Conservation (phyloP, 1,140 invertebrate genomes). For the Drosophila repleta region DNA sequence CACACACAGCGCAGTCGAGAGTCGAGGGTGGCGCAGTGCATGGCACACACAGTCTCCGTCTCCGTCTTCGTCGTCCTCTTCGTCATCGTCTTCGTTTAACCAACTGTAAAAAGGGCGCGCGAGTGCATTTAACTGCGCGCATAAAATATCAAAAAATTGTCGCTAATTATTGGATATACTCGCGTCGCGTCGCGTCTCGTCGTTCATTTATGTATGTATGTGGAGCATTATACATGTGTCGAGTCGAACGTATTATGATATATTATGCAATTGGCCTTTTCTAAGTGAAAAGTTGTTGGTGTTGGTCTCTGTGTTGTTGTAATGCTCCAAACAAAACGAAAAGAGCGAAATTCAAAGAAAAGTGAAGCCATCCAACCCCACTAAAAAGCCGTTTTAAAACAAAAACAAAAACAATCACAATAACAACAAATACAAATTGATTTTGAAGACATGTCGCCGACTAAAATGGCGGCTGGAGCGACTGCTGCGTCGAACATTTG, state of each 20-base stretch:
- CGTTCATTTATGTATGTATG: constrained; percentile 15
- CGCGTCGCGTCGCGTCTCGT: no score
- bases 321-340: constrained; percentile 30
- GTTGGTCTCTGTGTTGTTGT: no score
- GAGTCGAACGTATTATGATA: constrained; percentile 6
- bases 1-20: constrained; percentile 35
- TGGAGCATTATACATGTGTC: constrained; percentile 22
- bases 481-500: constrained; percentile 42
- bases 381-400: constrained; percentile 63
- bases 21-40: constrained; percentile 58
- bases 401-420: constrained; percentile 28
- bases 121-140: constrained; percentile 49
- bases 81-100: constrained; percentile 26
- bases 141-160: constrained; percentile 3
- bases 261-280: constrained; percentile 45
- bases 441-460: constrained; percentile 45
- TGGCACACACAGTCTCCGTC: constrained; percentile 42
- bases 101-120: constrained; percentile 46
- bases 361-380: constrained; percentile 37
- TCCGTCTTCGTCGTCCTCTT: constrained; percentile 21
- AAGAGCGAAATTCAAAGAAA: constrained; percentile 9
- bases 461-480: constrained; percentile 63
- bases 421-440: constrained; percentile 28
- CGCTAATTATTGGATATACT: constrained; percentile 9
- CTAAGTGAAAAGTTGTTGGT: constrained; percentile 33